phyloP scores from a whole-genome alignment of 2,888 invertebrate species.

The Theodoxus fluviatilis region DNA sequence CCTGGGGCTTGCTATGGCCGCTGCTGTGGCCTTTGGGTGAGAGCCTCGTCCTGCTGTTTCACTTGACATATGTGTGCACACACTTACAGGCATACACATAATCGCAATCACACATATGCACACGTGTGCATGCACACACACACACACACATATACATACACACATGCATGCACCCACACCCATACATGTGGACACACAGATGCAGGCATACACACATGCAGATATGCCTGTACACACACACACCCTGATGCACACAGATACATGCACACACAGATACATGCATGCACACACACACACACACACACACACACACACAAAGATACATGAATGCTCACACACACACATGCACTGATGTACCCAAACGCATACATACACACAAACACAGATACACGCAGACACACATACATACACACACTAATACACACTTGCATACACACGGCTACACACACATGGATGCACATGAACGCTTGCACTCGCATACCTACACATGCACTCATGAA shows the following conservation, averaged over 20 bases:
- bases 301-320: constrained; percentile 5
- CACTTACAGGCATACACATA: no score
- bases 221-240: constrained; percentile 1
- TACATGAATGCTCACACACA: constrained; percentile 2
- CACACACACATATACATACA: background rate
- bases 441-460: no score
- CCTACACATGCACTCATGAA: no score
- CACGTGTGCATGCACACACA: background rate
- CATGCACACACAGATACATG: background rate
- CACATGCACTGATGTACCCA: no score
- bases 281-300: constrained; percentile 8
- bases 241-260: background rate
- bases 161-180: background rate
- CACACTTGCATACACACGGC: no score
- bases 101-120: background rate
- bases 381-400: no score
- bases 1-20: constrained; percentile 85
- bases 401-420: no score
- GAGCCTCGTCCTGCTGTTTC: no score
- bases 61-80: no score
- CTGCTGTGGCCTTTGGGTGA: constrained; percentile 69
- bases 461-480: no score
- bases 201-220: background rate
- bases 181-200: background rate
- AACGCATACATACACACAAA: constrained; percentile 9